Evolutionary conservation across 2,888 invertebrate genomes (phyloP).

Genomic region (Xestia sexstrigata): DNA sequence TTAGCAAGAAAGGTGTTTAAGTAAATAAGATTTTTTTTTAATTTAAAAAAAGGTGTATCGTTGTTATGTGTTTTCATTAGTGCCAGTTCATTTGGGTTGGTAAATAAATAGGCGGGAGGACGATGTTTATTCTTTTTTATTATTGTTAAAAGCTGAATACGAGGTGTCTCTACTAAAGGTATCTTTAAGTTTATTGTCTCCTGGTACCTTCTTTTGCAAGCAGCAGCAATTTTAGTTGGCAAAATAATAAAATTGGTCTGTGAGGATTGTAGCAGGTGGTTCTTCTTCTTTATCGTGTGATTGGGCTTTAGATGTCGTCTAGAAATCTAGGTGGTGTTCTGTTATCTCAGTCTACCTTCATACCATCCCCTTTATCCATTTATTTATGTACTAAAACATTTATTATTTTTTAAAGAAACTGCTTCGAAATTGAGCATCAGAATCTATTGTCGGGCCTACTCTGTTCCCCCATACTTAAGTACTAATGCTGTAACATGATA

Average conservation of each 20-base stretch:
- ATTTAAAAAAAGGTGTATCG: conserved; percentile 16
- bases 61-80: neutral
- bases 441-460: no score
- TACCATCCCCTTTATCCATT: neutral
- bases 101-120: conserved; percentile 12
- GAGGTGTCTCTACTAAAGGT: no score
- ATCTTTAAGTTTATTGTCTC: neutral
- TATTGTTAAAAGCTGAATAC: neutral
- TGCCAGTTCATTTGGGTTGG: neutral
- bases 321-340: neutral
- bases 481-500: no score
- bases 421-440: neutral
- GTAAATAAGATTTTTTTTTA: conserved; percentile 28
- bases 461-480: no score
- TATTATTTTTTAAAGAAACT: neutral
- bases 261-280: neutral
- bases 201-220: neutral
- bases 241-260: neutral
- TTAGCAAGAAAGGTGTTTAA: conserved; percentile 7
- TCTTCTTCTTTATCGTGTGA: no score
- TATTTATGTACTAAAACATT: neutral
- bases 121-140: conserved; percentile 10
- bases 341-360: neutral
- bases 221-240: neutral
- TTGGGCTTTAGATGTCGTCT: no score